Percentiles rank a stretch among this genome's conserved stretches.
These are phyloP conservation scores for Fulmarus glacialis DNA, from an alignment of 2,113 vertebrate genomes.

Conservation along the genomic window DNA sequence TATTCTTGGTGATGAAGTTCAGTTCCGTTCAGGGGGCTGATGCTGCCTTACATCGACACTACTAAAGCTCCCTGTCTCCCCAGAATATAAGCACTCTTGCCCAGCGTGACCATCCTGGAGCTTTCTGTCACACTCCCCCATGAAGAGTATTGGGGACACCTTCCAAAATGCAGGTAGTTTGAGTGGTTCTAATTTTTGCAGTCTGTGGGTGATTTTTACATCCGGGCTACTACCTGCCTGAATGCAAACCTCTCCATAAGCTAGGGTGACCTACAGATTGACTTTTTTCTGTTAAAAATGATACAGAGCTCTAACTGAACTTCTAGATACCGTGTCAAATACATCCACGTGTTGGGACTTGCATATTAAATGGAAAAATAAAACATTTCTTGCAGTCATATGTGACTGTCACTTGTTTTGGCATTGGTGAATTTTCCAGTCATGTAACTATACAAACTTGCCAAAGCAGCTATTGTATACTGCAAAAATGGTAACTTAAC, in stretches of 20 bases:
- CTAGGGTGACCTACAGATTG: not conserved
- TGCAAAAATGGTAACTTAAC: not conserved
- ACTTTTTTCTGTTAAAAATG: not conserved
- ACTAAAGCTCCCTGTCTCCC: not conserved
- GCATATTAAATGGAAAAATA: slow-evolving; percentile 4
- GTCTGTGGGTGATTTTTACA: not conserved
- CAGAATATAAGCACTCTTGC: not conserved
- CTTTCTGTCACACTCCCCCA: rapidly evolving
- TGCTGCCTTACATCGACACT: not conserved
- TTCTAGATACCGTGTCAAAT: not conserved
- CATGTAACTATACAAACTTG: rapidly evolving
- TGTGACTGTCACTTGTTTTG: not conserved
- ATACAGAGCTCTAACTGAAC: not conserved
- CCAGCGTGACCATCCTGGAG: not conserved
- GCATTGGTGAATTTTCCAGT: not conserved
- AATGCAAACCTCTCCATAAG: not conserved
- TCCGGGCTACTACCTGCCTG: not conserved
- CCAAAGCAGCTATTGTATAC: not conserved
- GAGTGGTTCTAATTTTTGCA: not conserved
- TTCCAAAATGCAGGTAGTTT: not conserved
- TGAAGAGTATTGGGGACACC: not conserved
- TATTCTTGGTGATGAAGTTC: not conserved
- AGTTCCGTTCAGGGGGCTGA: not conserved
- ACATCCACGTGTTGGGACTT: not conserved
- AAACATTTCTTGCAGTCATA: not conserved